phyloP scores from a whole-genome alignment of 2,113 vertebrate genomes.

The Cyphomyrus discorhynchus region DNA sequence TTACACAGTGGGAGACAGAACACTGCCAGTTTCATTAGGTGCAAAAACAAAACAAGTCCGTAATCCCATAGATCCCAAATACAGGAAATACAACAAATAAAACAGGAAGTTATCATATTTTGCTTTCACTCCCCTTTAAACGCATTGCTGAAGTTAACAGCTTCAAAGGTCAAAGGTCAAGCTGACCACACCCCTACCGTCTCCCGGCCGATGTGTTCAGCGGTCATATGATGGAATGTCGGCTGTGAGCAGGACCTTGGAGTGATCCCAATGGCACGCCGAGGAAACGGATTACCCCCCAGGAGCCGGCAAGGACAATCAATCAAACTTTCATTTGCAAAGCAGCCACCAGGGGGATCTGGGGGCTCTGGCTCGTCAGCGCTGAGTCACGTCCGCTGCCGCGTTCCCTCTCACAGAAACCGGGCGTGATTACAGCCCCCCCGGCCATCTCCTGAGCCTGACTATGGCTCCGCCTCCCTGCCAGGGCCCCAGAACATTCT shows the following conservation, averaged over 20 bases:
- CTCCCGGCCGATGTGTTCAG: background rate
- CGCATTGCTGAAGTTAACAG: background rate
- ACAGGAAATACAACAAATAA: background rate
- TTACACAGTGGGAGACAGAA: background rate
- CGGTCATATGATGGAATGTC: background rate
- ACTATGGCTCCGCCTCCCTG: background rate
- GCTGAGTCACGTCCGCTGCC: background rate
- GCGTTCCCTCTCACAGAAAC: background rate
- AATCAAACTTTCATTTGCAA: background rate
- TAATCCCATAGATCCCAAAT: background rate
- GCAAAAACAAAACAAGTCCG: background rate
- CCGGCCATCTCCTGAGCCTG: background rate
- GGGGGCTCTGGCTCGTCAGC: background rate
- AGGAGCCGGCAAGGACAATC: background rate
- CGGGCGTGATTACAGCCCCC: background rate
- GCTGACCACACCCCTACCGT: background rate
- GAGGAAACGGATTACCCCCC: background rate
- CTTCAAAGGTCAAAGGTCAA: background rate
- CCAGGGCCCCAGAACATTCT: background rate
- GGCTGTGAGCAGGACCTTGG: background rate
- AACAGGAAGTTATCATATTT: background rate
- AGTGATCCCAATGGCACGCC: background rate
- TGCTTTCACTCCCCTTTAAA: background rate
- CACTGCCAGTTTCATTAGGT: background rate
- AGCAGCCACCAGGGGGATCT: background rate